A percentile compares a stretch with the other conserved stretches of the same genome.
These are phyloP conservation scores for Noctua janthe DNA, from an alignment of 2,888 invertebrate species.

Conservation along the genomic window DNA sequence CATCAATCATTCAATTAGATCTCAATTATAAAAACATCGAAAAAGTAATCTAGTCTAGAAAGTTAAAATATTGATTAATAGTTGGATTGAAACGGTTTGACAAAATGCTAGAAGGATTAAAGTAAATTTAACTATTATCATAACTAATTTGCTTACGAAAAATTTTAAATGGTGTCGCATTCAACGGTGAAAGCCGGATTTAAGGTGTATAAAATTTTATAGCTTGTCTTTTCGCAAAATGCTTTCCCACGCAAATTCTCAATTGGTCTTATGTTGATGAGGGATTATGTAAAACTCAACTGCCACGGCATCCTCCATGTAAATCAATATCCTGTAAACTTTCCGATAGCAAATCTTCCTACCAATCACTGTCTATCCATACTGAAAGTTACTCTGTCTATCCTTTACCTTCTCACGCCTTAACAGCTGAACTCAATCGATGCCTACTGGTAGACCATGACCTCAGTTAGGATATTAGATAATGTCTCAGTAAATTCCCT, in stretches of 20 bases:
- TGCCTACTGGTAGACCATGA: background rate
- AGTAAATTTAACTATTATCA: constrained; percentile 1
- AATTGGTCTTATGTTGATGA: constrained; percentile 40
- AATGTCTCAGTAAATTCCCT: background rate
- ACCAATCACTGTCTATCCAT: background rate
- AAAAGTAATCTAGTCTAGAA: background rate
- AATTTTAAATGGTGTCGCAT: constrained; percentile 20
- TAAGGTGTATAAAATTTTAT: constrained; percentile 24
- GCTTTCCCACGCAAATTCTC: constrained; percentile 49
- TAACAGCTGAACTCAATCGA: background rate
- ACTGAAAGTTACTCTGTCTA: background rate
- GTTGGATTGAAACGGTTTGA: constrained; percentile 1
- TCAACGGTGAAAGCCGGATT: constrained; percentile 57
- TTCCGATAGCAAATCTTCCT: background rate
- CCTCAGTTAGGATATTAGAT: fast-evolving
- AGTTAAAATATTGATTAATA: constrained; percentile 17
- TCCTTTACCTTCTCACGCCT: background rate
- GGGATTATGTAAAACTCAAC: constrained; percentile 42
- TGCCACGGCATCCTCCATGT: background rate
- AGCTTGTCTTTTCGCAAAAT: constrained; percentile 36
- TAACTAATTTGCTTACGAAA: constrained; percentile 9
- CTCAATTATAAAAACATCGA: background rate
- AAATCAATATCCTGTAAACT: constrained; percentile 10
- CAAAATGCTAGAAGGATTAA: background rate
- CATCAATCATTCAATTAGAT: background rate